A percentile compares a stretch with the other conserved stretches of the same genome.
Evolutionary conservation across 1,140 invertebrate genomes (phyloP).

Genomic region (Drosophila pruinosa): DNA sequence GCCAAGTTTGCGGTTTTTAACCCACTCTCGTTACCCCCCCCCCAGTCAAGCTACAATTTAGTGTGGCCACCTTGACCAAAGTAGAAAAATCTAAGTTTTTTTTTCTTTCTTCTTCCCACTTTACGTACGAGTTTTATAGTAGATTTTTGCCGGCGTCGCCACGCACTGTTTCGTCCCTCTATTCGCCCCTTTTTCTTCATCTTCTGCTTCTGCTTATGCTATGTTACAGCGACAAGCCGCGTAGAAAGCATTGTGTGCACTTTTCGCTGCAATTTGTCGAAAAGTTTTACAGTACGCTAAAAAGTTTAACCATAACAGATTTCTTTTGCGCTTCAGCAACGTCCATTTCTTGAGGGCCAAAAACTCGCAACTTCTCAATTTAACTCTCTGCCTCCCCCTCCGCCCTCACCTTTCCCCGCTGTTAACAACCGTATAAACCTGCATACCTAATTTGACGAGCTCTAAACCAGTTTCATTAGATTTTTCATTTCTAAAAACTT

Average conservation of each 20-base stretch:
- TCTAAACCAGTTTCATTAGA: conserved; percentile 19
- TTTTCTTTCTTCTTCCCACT: conserved; percentile 28
- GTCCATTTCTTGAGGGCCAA: conserved; percentile 9
- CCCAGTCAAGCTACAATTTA: conserved; percentile 9
- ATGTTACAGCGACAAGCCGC: conserved; percentile 13
- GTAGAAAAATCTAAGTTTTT: conserved; percentile 59
- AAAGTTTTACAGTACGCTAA: conserved; percentile 50
- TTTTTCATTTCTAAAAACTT: not conserved
- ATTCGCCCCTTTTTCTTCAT: not conserved
- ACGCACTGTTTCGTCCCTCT: conserved; percentile 61
- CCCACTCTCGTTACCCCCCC: not conserved
- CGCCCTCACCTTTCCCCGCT: not conserved
- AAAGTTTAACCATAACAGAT: conserved; percentile 75
- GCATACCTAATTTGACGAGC: conserved; percentile 16
- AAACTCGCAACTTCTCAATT: conserved; percentile 31
- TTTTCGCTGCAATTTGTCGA: conserved; percentile 77
- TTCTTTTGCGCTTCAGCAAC: conserved; percentile 40
- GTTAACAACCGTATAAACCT: conserved; percentile 23
- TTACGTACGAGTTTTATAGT: not conserved
- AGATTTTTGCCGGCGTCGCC: conserved; percentile 51
- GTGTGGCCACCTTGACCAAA: conserved; percentile 57
- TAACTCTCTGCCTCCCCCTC: not conserved
- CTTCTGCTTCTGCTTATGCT: not conserved
- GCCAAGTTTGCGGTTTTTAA: conserved; percentile 65
- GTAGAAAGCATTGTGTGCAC: conserved; percentile 60